Evolutionary conservation across 2,113 vertebrate species (phyloP).

Genomic region (Phainopepla nitens): DNA sequence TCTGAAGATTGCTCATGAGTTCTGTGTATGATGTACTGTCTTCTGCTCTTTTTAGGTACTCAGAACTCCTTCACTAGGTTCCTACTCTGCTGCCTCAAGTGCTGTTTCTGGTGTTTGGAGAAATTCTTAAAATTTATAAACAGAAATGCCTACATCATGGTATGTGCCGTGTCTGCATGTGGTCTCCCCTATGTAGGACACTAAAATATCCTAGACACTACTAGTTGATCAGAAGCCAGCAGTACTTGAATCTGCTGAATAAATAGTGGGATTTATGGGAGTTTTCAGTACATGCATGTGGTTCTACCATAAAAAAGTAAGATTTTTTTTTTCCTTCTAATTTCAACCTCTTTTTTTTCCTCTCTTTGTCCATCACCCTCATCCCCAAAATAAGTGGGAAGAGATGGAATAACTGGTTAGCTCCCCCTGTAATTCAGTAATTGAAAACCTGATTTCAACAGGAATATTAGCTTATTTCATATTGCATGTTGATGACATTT

Average conservation of each 20-base stretch:
- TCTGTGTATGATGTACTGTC: background rate
- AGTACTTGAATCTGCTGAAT: background rate
- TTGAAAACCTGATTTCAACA: background rate
- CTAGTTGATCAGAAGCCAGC: background rate
- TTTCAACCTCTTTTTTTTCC: background rate
- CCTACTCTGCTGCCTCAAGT: slow-evolving; percentile 88
- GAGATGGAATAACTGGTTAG: background rate
- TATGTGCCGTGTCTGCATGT: slow-evolving; percentile 61
- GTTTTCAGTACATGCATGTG: background rate
- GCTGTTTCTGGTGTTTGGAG: slow-evolving; percentile 98
- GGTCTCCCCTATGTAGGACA: background rate
- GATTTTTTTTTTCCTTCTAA: background rate
- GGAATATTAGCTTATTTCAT: background rate
- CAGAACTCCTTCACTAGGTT: slow-evolving; percentile 81
- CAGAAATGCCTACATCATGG: slow-evolving; percentile 98
- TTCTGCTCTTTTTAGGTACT: slow-evolving; percentile 70
- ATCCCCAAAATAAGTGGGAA: background rate
- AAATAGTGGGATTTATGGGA: background rate
- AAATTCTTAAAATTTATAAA: slow-evolving; percentile 92
- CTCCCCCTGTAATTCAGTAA: background rate
- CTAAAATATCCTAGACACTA: background rate
- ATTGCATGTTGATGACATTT: background rate
- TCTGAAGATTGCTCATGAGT: background rate
- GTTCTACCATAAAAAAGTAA: background rate
- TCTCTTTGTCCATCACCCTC: background rate